Percentiles rank a stretch among this genome's conserved stretches.
Conservation (phyloP, 1,140 invertebrate genomes). For the Aphelinus certus region DNA sequence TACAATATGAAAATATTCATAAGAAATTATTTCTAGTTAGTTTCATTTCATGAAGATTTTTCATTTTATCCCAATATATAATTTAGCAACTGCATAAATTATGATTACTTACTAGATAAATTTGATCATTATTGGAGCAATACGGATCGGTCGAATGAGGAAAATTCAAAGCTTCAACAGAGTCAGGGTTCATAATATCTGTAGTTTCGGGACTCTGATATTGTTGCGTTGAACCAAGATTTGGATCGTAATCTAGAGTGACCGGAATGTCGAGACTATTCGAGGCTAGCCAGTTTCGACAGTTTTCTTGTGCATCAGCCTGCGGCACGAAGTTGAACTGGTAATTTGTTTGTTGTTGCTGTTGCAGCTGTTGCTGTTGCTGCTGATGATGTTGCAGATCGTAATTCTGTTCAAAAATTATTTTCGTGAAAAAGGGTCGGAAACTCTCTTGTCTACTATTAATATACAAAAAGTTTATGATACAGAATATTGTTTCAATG, state of each 20-base stretch:
- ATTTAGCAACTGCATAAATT: too few relatives aligned
- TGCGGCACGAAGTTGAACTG: slow-evolving; percentile 43
- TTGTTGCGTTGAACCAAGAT: not conserved
- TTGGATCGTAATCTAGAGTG: slow-evolving; percentile 45
- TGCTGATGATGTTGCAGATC: not conserved
- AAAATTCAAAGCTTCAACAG: not conserved
- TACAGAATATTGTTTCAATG: too few relatives aligned
- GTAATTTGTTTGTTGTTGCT: slow-evolving; percentile 3
- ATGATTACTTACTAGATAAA: slow-evolving; percentile 20
- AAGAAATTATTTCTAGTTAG: too few relatives aligned
- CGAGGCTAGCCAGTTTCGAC: slow-evolving; percentile 52
- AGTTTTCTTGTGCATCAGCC: slow-evolving; percentile 50
- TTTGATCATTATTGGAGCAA: slow-evolving; percentile 13
- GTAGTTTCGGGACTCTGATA: slow-evolving; percentile 30
- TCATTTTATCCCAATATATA: too few relatives aligned
- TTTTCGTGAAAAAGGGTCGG: not conserved
- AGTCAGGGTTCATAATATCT: slow-evolving; percentile 13
- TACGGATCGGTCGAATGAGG: slow-evolving; percentile 5
- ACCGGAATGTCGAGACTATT: slow-evolving; percentile 45
- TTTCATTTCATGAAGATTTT: too few relatives aligned
- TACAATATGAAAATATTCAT: too few relatives aligned
- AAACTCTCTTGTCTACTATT: too few relatives aligned
- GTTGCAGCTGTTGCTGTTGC: too few relatives aligned
- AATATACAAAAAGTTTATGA: too few relatives aligned
- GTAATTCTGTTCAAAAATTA: slow-evolving; percentile 36